Percentiles rank a stretch among this genome's conserved stretches.
Evolutionary conservation across 2,113 vertebrate genomes (phyloP).

Genomic region (Tragelaphus buxtoni): DNA sequence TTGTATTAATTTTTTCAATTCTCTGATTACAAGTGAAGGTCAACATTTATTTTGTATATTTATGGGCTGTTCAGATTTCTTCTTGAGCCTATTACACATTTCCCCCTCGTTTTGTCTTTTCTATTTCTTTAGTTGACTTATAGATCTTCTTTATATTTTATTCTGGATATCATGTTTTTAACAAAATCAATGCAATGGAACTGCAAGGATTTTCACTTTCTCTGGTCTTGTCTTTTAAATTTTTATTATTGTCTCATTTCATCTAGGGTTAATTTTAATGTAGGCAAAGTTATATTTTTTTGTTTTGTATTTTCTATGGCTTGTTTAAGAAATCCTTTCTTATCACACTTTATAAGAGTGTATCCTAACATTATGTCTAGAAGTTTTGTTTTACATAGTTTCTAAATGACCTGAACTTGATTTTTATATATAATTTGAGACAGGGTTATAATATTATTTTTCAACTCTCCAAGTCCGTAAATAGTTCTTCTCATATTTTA

Average conservation of each 20-base stretch:
- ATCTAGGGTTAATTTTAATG: conserved; percentile 17
- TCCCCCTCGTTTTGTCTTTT: background rate
- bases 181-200: background rate
- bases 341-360: background rate
- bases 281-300: background rate
- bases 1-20: background rate
- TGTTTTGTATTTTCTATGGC: background rate
- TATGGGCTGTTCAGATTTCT: background rate
- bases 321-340: background rate
- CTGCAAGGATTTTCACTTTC: background rate
- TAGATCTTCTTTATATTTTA: background rate
- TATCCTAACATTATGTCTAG: background rate
- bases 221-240: background rate
- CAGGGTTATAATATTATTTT: background rate
- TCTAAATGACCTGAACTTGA: background rate
- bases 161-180: background rate
- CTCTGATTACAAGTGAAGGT: background rate
- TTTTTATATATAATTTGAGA: background rate
- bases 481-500: background rate
- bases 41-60: background rate
- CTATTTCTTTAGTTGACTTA: background rate
- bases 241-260: background rate
- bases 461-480: background rate
- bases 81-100: background rate
- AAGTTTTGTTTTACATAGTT: background rate